Evolutionary conservation across 2,888 invertebrate genomes (phyloP), one percentile per base, ranked within the genome.

Genomic region (Terebella lapidaria): DNA sequence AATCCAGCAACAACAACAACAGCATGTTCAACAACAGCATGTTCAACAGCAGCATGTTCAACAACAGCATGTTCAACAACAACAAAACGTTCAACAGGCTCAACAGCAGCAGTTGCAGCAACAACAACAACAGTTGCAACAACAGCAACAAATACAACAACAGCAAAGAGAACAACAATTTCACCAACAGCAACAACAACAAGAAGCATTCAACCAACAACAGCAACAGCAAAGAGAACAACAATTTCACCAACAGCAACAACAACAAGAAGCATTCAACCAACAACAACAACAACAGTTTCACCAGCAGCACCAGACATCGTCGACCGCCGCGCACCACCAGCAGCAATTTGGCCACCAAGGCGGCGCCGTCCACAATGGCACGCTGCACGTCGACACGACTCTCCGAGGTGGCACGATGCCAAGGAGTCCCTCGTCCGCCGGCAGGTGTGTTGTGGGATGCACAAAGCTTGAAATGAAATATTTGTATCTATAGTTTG

Each of bases 321-420:
- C 22, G 10, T 10, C 10, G 22, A 15, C 25, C 10, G 4, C 24
- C 25, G 10, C 10, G 10, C 27, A 26, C 10, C 5, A 15, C 10
- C 49, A 22, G 5, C 49, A 49, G 49, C 5, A 20, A 24, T 20
- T 24, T n/a, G 15, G 20, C 5, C 4, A 22, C 3, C 4, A 5
- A 15, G 27, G 47, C 46, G 29, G 42, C 28, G 45, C 20, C 27
- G 20, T 54, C 15, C 58, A 58, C 54, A 58, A 58, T 25, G 58
- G 58, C 26, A 62, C 67, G 4, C 70, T 75, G n/a, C 72, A 72
- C 46, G 71, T 75, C 2, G 73, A 74, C 60, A 75, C 74, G 28
- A 27, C 53, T 15, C 53, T 18, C 10, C 10, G 22, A 22, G 22
- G 18, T 22, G 49, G 49, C n/a, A 20, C 49, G 10, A 56, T 58